Evolutionary conservation across 2,113 vertebrate genomes (phyloP).

Genomic region (Corythoichthys intestinalis): DNA sequence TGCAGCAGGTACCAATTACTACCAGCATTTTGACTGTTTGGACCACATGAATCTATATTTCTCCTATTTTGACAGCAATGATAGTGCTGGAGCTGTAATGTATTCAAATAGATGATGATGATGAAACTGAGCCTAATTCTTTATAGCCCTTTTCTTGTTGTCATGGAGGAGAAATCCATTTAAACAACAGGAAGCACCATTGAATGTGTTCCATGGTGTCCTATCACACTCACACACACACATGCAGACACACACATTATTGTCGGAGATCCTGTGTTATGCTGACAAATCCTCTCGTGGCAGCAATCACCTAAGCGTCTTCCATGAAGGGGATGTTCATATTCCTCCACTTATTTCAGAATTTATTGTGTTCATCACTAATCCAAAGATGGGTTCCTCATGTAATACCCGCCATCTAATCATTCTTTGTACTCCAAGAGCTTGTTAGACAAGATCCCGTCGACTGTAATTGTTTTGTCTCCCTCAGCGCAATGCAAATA

Average conservation of each 20-base stretch:
- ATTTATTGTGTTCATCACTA: constrained; percentile 69
- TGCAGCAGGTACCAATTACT: constrained; percentile 37
- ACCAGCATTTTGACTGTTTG: constrained; percentile 13
- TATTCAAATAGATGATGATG: constrained; percentile 42
- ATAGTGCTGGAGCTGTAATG: constrained; percentile 30
- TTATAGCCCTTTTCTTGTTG: constrained; percentile 46
- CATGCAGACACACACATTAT: constrained; percentile 53
- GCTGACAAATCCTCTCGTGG: constrained; percentile 76
- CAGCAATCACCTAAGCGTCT: constrained; percentile 73
- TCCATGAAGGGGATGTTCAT: constrained; percentile 70
- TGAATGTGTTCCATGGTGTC: constrained; percentile 65
- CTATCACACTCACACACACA: constrained; percentile 43
- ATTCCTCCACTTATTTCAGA: constrained; percentile 71
- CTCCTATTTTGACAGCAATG: constrained; percentile 12
- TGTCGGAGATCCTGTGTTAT: constrained; percentile 74
- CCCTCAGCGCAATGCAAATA: constrained; percentile 47
- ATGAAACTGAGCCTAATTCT: constrained; percentile 60
- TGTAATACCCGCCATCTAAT: constrained; percentile 71
- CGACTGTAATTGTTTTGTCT: constrained; percentile 71
- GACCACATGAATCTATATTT: constrained; percentile 8
- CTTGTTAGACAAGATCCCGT: constrained; percentile 67
- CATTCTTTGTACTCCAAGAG: constrained; percentile 63
- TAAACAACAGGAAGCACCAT: constrained; percentile 55
- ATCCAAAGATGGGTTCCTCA: constrained; percentile 69
- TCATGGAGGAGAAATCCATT: constrained; percentile 64